Evolutionary conservation across 2,888 invertebrate species (phyloP).

Genomic region (Stomorhina lunata): DNA sequence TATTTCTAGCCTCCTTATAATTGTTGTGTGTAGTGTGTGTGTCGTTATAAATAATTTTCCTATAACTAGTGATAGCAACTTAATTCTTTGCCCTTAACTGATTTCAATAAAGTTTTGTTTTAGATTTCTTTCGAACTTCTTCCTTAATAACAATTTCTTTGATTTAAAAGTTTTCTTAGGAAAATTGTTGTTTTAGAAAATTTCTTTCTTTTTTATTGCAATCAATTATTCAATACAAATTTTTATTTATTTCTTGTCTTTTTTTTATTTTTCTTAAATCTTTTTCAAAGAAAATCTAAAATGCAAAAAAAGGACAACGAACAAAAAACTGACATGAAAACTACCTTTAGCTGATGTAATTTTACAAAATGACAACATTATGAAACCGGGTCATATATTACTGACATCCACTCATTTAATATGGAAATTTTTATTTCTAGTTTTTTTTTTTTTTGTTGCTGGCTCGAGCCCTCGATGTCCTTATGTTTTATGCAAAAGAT

Average conservation of each 20-base stretch:
- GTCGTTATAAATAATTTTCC: too few relatives aligned
- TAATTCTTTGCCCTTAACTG: background rate
- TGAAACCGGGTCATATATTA: conserved; percentile 55
- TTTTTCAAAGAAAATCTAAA: background rate
- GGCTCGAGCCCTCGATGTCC: background rate
- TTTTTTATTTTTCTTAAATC: background rate
- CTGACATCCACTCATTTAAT: conserved; percentile 60
- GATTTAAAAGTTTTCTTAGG: background rate
- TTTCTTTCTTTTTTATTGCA: background rate
- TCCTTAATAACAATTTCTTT: background rate
- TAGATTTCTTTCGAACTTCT: background rate
- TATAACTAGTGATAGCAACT: background rate
- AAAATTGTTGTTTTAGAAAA: background rate
- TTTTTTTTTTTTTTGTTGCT: background rate
- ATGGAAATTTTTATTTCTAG: conserved; percentile 51
- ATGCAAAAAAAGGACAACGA: background rate
- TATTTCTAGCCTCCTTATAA: too few relatives aligned
- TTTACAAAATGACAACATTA: conserved; percentile 55
- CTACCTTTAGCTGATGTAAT: conserved; percentile 30
- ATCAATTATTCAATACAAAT: conserved; percentile 45
- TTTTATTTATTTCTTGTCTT: conserved; percentile 8
- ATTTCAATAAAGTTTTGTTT: background rate
- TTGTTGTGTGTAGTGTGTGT: too few relatives aligned
- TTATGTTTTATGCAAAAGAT: conserved; percentile 47
- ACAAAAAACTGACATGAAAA: background rate